These are phyloP conservation scores for Pitta sordida DNA, from an alignment of 2,113 vertebrate species.

Conservation along the genomic window DNA sequence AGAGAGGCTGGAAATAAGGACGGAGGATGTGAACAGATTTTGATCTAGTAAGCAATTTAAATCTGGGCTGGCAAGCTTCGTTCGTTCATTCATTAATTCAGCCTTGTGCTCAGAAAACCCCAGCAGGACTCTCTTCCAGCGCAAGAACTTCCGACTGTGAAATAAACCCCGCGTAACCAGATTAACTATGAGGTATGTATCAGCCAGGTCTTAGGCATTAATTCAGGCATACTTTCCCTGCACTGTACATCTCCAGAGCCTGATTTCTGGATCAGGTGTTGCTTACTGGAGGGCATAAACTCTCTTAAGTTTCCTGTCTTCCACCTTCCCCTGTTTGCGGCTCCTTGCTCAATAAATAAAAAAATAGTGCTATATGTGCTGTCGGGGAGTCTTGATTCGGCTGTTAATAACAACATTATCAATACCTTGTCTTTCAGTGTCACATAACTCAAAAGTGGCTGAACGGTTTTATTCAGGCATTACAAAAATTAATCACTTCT, in stretches of 20 bases:
- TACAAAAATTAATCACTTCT: constrained; percentile 7
- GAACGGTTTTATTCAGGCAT: constrained; percentile 8
- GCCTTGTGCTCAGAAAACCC: constrained; percentile 65
- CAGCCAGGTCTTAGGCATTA: constrained; percentile 62
- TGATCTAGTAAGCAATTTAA: constrained; percentile 76
- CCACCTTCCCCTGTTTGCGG: not conserved
- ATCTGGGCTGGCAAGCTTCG: constrained; percentile 70
- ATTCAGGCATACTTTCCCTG: constrained; percentile 57
- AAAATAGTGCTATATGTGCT: not conserved
- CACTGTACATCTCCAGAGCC: not conserved
- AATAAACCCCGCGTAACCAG: constrained; percentile 76
- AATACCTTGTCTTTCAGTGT: constrained; percentile 45
- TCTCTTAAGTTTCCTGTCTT: not conserved
- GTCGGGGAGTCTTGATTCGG: constrained; percentile 28
- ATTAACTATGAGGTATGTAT: constrained; percentile 73
- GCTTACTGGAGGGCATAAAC: not conserved
- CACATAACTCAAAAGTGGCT: constrained; percentile 18
- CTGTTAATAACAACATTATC: constrained; percentile 48
- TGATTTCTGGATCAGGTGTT: constrained; percentile 22
- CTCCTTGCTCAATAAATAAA: constrained; percentile 32
- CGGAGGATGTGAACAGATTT: constrained; percentile 71
- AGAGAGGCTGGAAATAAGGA: constrained; percentile 35
- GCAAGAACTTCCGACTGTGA: constrained; percentile 75
- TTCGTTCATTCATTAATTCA: constrained; percentile 76
- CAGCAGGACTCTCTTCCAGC: constrained; percentile 70